A percentile compares a stretch with the other conserved stretches of the same genome.
Conservation (phyloP, 53 echinoderm and acorn worm genomes). For the Crossaster papposus region DNA sequence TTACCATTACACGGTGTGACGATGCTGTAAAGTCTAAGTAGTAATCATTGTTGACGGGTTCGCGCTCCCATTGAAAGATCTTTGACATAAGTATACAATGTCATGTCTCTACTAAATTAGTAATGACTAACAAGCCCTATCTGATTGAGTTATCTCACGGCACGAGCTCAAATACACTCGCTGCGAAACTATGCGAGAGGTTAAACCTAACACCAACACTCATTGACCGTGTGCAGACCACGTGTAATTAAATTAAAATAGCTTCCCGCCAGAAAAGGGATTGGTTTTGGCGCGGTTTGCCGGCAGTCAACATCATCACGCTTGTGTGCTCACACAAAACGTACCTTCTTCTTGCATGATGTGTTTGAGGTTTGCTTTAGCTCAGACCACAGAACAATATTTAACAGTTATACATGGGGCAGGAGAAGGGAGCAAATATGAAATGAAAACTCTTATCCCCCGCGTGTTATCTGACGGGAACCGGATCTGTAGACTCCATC, state of each 20-base stretch:
- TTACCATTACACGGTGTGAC: no score
- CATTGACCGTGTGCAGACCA: background rate
- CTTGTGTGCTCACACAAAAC: background rate
- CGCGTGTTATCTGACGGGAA: background rate
- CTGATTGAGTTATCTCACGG: background rate
- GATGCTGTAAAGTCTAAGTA: no score
- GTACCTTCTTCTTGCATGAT: background rate
- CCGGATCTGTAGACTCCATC: slow-evolving; percentile 15
- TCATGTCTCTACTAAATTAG: background rate
- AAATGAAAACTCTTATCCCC: background rate
- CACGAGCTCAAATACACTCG: background rate
- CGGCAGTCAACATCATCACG: background rate
- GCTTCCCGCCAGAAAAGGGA: slow-evolving; percentile 1
- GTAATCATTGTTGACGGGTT: no score
- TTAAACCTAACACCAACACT: background rate
- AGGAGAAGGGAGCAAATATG: background rate
- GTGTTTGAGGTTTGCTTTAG: background rate
- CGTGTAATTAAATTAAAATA: slow-evolving; percentile 9
- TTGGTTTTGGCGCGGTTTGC: background rate
- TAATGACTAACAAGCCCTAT: background rate
- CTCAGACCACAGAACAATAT: background rate
- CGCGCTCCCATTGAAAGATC: no score
- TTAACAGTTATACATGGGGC: no score
- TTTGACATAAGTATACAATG: background rate
- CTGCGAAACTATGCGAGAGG: background rate